Base-by-base conservation (phyloP, 1,140 invertebrate species). In the Temnothorax longispinosus region DNA sequence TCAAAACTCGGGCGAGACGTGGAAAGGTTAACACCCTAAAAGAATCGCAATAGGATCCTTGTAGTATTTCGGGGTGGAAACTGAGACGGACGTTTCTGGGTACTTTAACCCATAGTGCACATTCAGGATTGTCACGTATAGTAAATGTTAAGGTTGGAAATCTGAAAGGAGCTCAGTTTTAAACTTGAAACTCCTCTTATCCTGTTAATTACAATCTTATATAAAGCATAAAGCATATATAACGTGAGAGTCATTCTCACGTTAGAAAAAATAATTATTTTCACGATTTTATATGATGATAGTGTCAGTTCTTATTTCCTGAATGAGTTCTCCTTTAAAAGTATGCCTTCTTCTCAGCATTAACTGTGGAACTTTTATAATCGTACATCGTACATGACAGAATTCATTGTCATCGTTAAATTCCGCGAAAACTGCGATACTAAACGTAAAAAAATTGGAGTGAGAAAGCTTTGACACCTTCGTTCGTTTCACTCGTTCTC, bases 21-120 rank as follows among this genome's bases (percentile, higher is more conserved):
- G n/a, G 7, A 5, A 38, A n/a, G 65, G 50, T 81, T 81, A 71
- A 81, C 50, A 50, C 65, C 52, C 64, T 52, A 71, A 13, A 81
- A 81, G 64, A 81, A 71, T 38, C 38, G 52, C 21, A 47, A 74
- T 74, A 41, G 41, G 41, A 62, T 60, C 32, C 54, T 54, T 41
- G 65, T n/a, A 50, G 38, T 69, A 80, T 71, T 81, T 81, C 47
- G 47, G 15, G 27, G 5, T 69, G 10, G 50, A 67, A 13, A 38
- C 47, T 27, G 54, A 47, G 11, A n/a, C 44, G 13, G n/a, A 44
- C 27, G 18, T 5, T 81, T 47, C 18, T n/a, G 10, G 0, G 3
- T 58, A 74, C 50, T 71, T 81, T 44, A 54, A 58, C 4, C 15
- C n/a, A 8, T 47, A 56, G 10, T 27, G 10, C 38, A 72, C 21